Percentiles rank a stretch among this genome's conserved stretches.
These are phyloP conservation scores for Caracal caracal DNA, from an alignment of 2,113 vertebrate species.

Conservation along the genomic window DNA sequence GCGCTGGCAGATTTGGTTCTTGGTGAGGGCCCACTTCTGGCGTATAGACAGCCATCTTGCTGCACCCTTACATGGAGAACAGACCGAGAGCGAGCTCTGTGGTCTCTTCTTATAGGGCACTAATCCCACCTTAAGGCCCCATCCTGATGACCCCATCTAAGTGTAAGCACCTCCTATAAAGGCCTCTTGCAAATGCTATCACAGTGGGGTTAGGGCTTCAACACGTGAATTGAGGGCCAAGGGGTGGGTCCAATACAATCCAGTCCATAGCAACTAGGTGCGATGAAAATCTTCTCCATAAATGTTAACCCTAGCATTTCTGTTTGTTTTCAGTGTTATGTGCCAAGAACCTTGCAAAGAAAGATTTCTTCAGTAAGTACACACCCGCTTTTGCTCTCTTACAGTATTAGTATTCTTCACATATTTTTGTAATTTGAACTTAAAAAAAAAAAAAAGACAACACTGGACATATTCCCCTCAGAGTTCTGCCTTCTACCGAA, in stretches of 20 bases:
- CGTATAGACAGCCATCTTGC: fast-evolving
- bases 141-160: not conserved
- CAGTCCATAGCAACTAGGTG: not conserved
- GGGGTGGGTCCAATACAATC: not conserved
- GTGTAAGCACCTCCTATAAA: not conserved
- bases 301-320: conserved; percentile 46
- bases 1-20: not conserved
- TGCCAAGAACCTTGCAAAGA: conserved; percentile 99
- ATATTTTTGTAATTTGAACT: conserved; percentile 30
- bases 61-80: not conserved
- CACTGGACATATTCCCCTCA: not conserved
- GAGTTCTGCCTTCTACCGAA: not conserved
- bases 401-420: not conserved
- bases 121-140: not conserved
- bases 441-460: not conserved
- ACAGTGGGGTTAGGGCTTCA: not conserved
- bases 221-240: not conserved
- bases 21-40: not conserved
- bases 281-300: not conserved
- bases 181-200: not conserved
- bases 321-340: conserved; percentile 94
- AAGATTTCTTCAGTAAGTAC: conserved; percentile 99
- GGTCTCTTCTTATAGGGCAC: not conserved
- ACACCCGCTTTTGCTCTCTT: conserved; percentile 46
- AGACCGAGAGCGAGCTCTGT: no score